Evolutionary conservation across 1,140 invertebrate species (phyloP).

Genomic region (Pinna nobilis): DNA sequence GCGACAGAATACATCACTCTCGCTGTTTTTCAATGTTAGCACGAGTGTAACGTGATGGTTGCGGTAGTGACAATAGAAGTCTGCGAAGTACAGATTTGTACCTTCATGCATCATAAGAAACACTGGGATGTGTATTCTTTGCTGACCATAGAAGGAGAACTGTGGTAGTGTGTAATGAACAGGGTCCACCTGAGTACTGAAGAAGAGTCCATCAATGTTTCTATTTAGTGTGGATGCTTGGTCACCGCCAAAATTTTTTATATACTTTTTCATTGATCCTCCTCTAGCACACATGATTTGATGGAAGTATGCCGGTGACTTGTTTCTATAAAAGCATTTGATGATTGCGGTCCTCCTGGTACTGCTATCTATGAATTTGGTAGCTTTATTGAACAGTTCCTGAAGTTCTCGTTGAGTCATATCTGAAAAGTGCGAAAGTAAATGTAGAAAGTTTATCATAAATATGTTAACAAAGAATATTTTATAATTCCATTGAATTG

Average conservation of each 20-base stretch:
- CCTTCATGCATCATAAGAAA: constrained; percentile 25
- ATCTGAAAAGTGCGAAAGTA: constrained; percentile 36
- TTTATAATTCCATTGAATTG: neutral
- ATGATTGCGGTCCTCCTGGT: neutral
- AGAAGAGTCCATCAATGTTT: constrained; percentile 49
- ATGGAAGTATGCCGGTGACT: constrained; percentile 30
- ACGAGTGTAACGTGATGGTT: constrained; percentile 58
- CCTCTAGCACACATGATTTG: constrained; percentile 16
- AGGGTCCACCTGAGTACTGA: constrained; percentile 35
- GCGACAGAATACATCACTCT: constrained; percentile 59
- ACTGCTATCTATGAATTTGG: neutral
- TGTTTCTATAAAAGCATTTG: constrained; percentile 44
- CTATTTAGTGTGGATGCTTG: constrained; percentile 36
- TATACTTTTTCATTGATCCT: constrained; percentile 46
- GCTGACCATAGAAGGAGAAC: constrained; percentile 32
- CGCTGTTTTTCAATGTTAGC: constrained; percentile 33
- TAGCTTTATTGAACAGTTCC: constrained; percentile 23
- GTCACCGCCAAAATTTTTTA: constrained; percentile 48
- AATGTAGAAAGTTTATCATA: neutral
- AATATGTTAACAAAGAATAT: neutral
- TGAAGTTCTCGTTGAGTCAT: constrained; percentile 40
- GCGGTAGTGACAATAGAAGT: constrained; percentile 54
- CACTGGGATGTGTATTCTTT: constrained; percentile 38
- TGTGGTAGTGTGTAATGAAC: constrained; percentile 18
- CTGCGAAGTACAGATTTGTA: constrained; percentile 58